These are phyloP conservation scores for Pardalotus punctatus DNA, from an alignment of 2,113 vertebrate genomes.

Conservation along the genomic window DNA sequence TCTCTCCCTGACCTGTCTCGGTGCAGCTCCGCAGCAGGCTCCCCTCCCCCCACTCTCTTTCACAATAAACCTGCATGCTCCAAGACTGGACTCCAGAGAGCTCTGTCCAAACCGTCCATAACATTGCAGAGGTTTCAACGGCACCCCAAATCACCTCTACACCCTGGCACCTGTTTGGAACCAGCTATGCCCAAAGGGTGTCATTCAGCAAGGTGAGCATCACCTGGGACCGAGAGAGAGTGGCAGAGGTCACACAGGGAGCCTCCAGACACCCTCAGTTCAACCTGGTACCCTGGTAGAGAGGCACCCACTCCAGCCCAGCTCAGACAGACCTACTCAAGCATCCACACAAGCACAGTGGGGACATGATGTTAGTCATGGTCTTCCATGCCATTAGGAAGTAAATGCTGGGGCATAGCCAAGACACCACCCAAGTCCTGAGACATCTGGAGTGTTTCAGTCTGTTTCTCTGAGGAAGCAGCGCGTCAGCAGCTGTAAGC, in stretches of 20 bases:
- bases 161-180: not conserved
- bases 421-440: not conserved
- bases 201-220: not conserved
- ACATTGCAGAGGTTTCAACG: no score
- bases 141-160: no score
- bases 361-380: not conserved
- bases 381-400: not conserved
- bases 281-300: not conserved
- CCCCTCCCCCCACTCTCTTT: no score
- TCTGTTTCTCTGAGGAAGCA: not conserved
- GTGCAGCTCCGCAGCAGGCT: no score
- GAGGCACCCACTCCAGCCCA: not conserved
- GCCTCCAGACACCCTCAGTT: not conserved
- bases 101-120: no score
- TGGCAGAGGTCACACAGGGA: not conserved
- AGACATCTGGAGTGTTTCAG: not conserved
- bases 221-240: not conserved
- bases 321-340: not conserved
- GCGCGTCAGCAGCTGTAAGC: rapidly evolving
- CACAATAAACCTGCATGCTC: no score
- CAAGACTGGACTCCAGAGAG: no score
- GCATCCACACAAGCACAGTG: not conserved
- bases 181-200: not conserved
- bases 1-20: no score
- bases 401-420: not conserved